Conservation (phyloP, 2,888 invertebrate species). For the Perdita meconis region DNA sequence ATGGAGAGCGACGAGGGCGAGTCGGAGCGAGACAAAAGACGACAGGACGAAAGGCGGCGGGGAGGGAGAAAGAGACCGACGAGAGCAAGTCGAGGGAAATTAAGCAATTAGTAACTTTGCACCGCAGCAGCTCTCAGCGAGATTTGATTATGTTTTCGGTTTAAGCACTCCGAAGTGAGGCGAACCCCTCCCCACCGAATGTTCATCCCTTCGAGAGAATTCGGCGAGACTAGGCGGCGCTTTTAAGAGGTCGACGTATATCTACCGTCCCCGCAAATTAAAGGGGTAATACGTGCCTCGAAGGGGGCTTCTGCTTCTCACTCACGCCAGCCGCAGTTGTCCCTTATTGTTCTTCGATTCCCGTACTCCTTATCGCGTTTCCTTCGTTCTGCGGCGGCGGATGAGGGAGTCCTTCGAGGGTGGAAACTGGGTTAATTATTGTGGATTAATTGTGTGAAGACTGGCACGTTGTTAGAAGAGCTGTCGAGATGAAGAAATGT, state of each 20-base stretch:
- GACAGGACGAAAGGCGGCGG: constrained; percentile 25
- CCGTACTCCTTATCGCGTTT: constrained; percentile 54
- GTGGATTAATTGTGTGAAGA: background rate
- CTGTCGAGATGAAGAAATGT: too few species aligned
- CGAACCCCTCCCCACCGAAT: constrained; percentile 9
- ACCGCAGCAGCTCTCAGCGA: constrained; percentile 81
- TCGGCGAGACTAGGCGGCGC: constrained; percentile 45
- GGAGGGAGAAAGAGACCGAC: constrained; percentile 30
- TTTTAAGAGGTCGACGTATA: constrained; percentile 69
- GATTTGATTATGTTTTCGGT: constrained; percentile 84
- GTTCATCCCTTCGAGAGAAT: constrained; percentile 41
- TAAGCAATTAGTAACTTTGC: constrained; percentile 84
- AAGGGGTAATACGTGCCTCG: constrained; percentile 67
- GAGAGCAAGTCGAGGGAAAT: constrained; percentile 80
- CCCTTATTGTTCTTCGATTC: constrained; percentile 64
- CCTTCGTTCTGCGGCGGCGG: constrained; percentile 25
- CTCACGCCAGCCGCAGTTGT: constrained; percentile 46
- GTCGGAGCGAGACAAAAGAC: background rate
- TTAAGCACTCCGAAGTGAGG: constrained; percentile 77
- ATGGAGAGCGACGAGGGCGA: background rate
- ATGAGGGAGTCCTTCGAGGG: background rate
- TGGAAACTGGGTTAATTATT: too few species aligned
- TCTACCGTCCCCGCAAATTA: constrained; percentile 60
- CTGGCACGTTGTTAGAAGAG: too few species aligned
- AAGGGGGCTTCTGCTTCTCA: constrained; percentile 51